Percentiles rank a stretch among this genome's conserved stretches.
phyloP scores from a whole-genome alignment of 2,113 vertebrate genomes.

The Mastomys coucha region DNA sequence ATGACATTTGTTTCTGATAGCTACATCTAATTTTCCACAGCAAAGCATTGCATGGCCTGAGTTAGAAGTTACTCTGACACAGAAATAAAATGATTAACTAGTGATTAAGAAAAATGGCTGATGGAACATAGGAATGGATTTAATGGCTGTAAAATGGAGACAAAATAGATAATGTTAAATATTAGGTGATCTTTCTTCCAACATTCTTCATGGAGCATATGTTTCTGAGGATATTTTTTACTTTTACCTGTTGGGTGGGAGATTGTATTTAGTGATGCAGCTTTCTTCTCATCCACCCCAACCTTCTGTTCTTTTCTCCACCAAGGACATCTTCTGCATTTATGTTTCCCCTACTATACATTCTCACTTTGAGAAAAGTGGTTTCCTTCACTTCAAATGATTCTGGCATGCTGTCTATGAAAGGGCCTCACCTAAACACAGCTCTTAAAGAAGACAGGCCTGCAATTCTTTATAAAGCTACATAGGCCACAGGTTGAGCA shows the following conservation, averaged over 20 bases:
- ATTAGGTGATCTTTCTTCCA: conserved; percentile 12
- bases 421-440: not conserved
- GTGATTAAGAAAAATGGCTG: conserved; percentile 14
- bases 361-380: not conserved
- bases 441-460: not conserved
- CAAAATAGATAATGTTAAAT: not conserved
- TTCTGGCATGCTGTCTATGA: not conserved
- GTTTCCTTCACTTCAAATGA: not conserved
- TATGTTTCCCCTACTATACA: rapidly evolving
- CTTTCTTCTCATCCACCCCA: not conserved
- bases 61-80: not conserved
- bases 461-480: not conserved
- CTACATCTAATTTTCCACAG: not conserved
- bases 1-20: conserved; percentile 22
- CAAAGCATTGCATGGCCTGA: not conserved
- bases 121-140: not conserved
- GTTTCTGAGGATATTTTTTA: not conserved
- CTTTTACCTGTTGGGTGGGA: not conserved
- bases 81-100: conserved; percentile 37
- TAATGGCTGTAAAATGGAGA: conserved; percentile 4
- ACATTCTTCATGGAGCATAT: not conserved
- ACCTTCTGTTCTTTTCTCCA: not conserved
- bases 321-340: not conserved
- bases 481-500: not conserved
- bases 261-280: not conserved